Evolutionary conservation across 2,797 vertebrate species (phyloP).

Genomic region (Microctenopoma stevenorrisi): DNA sequence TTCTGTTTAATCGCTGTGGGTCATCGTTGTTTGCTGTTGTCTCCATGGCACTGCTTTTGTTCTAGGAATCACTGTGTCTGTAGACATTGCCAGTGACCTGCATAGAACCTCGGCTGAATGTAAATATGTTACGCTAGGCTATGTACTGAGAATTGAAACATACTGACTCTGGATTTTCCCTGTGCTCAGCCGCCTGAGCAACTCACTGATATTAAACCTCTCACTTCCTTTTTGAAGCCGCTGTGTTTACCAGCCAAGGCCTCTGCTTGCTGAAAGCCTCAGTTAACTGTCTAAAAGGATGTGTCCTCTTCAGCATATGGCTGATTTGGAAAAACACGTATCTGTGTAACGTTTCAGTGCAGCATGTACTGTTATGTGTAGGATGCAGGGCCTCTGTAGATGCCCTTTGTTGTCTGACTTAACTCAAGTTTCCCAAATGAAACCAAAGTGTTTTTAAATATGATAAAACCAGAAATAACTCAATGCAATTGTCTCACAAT

Average conservation of each 20-base stretch:
- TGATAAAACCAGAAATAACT: not conserved
- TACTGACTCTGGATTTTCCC: conserved; percentile 69
- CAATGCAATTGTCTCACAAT: too few species aligned
- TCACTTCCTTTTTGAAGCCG: conserved; percentile 93
- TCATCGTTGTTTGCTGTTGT: not conserved
- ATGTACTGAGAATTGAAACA: conserved; percentile 52
- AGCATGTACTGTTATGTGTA: not conserved
- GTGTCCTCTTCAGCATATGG: conserved; percentile 41
- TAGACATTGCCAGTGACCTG: conserved; percentile 21
- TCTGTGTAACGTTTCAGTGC: not conserved
- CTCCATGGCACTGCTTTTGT: not conserved
- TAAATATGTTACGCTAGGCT: conserved; percentile 33
- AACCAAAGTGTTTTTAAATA: not conserved
- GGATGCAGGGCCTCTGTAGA: not conserved
- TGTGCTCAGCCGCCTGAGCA: conserved; percentile 49
- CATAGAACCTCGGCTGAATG: conserved; percentile 38
- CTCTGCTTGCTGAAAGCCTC: conserved; percentile 28
- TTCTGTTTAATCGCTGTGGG: not conserved
- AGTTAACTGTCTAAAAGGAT: conserved; percentile 46
- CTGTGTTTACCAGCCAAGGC: conserved; percentile 87
- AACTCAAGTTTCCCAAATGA: not conserved
- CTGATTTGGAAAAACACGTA: conserved; percentile 25
- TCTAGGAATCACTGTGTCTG: conserved; percentile 9
- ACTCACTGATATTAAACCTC: conserved; percentile 86
- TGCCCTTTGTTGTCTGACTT: not conserved